Evolutionary conservation across 2,797 vertebrate genomes (phyloP).

Genomic region (Alectoris magna): DNA sequence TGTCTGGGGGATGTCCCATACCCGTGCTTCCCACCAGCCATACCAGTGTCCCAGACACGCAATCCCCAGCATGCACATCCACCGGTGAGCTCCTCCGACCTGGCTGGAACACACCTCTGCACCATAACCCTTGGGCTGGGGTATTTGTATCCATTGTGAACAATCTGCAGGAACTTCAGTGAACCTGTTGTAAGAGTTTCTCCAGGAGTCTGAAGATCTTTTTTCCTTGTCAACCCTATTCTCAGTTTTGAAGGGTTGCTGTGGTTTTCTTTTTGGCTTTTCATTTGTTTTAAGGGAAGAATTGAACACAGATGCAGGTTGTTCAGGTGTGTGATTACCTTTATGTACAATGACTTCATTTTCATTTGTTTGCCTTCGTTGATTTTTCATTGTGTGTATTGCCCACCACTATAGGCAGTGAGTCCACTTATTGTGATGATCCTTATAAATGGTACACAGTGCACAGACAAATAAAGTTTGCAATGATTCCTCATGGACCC

Average conservation of each 20-base stretch:
- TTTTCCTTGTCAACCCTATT: conserved; percentile 20
- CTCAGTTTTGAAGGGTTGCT: conserved; percentile 45
- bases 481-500: conserved; percentile 92
- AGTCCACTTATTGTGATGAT: conserved; percentile 93
- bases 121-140: not conserved
- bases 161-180: conserved; percentile 59
- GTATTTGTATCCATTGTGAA: conserved; percentile 48
- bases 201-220: conserved; percentile 25
- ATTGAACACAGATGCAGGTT: conserved; percentile 63
- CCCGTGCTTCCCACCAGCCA: not conserved
- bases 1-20: not conserved
- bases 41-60: not conserved
- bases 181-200: conserved; percentile 55
- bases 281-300: conserved; percentile 34
- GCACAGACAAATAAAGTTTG: conserved; percentile 97
- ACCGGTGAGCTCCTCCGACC: not conserved
- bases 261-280: conserved; percentile 53
- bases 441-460: conserved; percentile 90
- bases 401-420: conserved; percentile 88
- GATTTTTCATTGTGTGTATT: conserved; percentile 83
- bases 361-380: conserved; percentile 77
- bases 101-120: not conserved
- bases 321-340: conserved; percentile 69
- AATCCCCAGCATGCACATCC: not conserved
- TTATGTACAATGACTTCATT: conserved; percentile 78